Evolutionary conservation across 1,140 invertebrate genomes (phyloP).

Genomic region (Diorhabda sublineata): DNA sequence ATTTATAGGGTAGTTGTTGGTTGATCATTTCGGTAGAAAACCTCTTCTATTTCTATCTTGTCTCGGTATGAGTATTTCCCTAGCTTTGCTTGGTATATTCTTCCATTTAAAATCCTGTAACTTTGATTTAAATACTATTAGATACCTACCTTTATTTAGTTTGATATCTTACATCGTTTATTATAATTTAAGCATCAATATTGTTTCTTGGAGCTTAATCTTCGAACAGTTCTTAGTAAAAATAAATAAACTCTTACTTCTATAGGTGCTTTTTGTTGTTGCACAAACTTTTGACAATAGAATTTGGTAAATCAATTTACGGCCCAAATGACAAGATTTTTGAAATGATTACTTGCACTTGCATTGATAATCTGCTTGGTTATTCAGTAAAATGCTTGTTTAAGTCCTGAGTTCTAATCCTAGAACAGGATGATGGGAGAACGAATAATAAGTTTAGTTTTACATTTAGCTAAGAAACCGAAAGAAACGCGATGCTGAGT

Average conservation of each 20-base stretch:
- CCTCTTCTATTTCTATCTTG: slow-evolving; percentile 61
- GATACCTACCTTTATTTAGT: slow-evolving; percentile 59
- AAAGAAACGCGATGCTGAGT: no score
- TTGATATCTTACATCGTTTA: slow-evolving; percentile 64
- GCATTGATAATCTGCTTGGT: no score
- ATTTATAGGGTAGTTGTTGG: slow-evolving; percentile 55
- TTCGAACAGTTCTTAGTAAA: slow-evolving; percentile 67
- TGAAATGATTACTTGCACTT: no score
- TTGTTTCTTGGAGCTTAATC: slow-evolving; percentile 65
- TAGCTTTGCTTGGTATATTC: slow-evolving; percentile 55
- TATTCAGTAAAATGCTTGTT: no score
- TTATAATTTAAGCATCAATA: slow-evolving; percentile 63
- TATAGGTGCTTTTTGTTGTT: background rate
- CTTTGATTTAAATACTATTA: slow-evolving; percentile 44
- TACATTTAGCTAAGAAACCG: no score
- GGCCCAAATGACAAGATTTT: no score
- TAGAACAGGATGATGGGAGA: no score
- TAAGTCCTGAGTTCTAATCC: no score
- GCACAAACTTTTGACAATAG: no score
- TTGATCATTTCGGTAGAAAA: slow-evolving; percentile 67
- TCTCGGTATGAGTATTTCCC: slow-evolving; percentile 51
- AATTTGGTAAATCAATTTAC: no score
- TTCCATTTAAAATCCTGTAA: slow-evolving; percentile 53
- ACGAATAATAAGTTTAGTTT: no score
- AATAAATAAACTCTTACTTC: slow-evolving; percentile 64